Percentiles rank a stretch among this genome's conserved stretches.
Evolutionary conservation across 2,797 vertebrate genomes (phyloP).

Genomic region (Micromesistius poutassou): DNA sequence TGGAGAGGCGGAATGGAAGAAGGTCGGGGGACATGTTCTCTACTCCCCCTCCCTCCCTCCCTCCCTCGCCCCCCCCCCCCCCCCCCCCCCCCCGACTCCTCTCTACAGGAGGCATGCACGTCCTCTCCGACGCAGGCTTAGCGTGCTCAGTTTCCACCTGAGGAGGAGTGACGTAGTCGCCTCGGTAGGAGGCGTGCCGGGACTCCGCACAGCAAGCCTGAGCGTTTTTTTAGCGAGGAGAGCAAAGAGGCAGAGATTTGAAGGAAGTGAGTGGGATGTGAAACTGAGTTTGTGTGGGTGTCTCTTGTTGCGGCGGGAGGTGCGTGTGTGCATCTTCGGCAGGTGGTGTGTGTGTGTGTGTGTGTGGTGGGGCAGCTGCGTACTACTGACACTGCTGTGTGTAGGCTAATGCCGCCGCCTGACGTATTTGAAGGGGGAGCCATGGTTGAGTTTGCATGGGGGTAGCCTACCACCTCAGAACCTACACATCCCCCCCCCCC

Average conservation of each 20-base stretch:
- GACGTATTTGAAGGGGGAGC: slow-evolving; percentile 28
- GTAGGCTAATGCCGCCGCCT: slow-evolving; percentile 19
- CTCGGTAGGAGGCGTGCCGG: not conserved
- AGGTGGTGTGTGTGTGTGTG: slow-evolving; percentile 16
- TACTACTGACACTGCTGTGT: not conserved
- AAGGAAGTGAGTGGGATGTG: not conserved
- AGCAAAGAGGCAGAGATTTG: not conserved
- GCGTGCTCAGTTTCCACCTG: not conserved
- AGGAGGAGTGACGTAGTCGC: not conserved
- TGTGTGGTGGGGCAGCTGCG: not conserved
- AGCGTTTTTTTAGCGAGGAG: not conserved
- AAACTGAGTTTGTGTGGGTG: slow-evolving; percentile 36
- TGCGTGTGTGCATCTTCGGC: slow-evolving; percentile 36
- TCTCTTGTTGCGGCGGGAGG: slow-evolving; percentile 46
- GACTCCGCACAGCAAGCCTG: too few species aligned
- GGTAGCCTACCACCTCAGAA: too few species aligned
- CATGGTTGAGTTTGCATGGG: not conserved
- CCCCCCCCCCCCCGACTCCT: not conserved
- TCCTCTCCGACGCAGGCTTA: not conserved
- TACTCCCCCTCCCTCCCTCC: too few species aligned
- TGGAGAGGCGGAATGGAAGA: not conserved
- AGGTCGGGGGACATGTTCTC: too few species aligned
- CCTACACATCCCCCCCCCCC: too few species aligned
- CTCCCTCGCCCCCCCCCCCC: too few species aligned
- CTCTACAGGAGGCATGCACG: not conserved